Conservation (phyloP, 2,888 invertebrate genomes). For the Pterostichus madidus region DNA sequence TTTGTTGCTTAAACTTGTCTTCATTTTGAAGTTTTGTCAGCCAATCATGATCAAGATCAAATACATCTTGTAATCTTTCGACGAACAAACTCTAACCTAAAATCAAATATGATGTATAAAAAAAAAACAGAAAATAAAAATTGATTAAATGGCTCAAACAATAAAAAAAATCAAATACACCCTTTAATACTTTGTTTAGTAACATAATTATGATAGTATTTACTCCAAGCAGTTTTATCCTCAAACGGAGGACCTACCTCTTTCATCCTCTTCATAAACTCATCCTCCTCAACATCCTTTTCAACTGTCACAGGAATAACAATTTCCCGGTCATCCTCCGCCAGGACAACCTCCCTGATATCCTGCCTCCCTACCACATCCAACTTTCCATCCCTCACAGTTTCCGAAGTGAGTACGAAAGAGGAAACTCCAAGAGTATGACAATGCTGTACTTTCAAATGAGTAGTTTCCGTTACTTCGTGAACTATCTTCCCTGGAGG, state of each 20-base stretch:
- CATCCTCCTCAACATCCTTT: conserved; percentile 72
- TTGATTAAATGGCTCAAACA: too few species aligned
- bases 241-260: conserved; percentile 77
- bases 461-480: conserved; percentile 79
- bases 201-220: conserved; percentile 78
- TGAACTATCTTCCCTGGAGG: conserved; percentile 78
- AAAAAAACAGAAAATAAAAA: too few species aligned
- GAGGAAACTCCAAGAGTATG: conserved; percentile 79
- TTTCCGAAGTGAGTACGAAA: conserved; percentile 79
- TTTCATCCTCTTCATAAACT: conserved; percentile 76
- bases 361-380: conserved; percentile 69
- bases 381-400: conserved; percentile 74
- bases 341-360: conserved; percentile 45
- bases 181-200: conserved; percentile 81
- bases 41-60: too few species aligned
- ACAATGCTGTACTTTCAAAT: conserved; percentile 79
- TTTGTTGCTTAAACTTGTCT: too few species aligned
- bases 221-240: conserved; percentile 77
- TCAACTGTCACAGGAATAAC: conserved; percentile 66
- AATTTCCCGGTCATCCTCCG: conserved; percentile 59
- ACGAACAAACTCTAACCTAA: too few species aligned
- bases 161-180: conserved; percentile 75
- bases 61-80: too few species aligned
- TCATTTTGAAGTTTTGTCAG: too few species aligned
- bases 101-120: too few species aligned